A percentile compares a stretch with the other conserved stretches of the same genome.
phyloP scores from a whole-genome alignment of 2,113 vertebrate species.

The Dromiciops gliroides region DNA sequence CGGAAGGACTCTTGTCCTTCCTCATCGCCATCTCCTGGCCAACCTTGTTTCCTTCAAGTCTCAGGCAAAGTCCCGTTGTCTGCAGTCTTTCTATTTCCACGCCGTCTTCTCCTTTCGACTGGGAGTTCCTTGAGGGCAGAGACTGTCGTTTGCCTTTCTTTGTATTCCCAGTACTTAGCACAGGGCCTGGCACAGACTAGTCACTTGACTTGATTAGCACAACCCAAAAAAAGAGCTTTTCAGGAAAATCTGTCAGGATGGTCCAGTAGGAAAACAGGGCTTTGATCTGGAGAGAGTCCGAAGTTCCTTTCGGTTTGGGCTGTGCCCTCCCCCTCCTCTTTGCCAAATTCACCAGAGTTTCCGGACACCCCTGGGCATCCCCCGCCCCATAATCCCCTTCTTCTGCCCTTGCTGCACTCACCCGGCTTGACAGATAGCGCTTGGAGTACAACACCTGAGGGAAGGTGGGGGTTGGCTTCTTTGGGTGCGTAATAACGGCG shows the following conservation, averaged over 20 bases:
- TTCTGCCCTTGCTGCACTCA: not conserved
- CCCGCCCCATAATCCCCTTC: not conserved
- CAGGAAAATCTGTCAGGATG: not conserved
- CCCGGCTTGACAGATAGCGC: not conserved
- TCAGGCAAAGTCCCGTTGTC: not conserved
- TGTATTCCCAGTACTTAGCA: not conserved
- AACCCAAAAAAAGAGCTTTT: not conserved
- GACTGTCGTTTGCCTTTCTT: not conserved
- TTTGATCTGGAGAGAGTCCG: not conserved
- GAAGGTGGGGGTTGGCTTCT: conserved; percentile 78
- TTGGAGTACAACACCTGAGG: conserved; percentile 74
- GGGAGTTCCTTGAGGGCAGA: not conserved
- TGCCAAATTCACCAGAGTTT: not conserved
- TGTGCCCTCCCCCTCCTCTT: not conserved
- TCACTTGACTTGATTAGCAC: not conserved
- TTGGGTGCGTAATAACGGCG: conserved; percentile 72
- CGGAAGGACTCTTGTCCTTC: not conserved
- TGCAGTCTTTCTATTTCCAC: not conserved
- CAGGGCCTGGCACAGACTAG: not conserved
- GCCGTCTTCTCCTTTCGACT: not conserved
- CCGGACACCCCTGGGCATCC: not conserved
- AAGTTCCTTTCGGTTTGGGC: not conserved
- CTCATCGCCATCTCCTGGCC: not conserved
- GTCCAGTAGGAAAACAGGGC: not conserved
- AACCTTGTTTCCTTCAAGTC: not conserved